Evolutionary conservation across 2,888 invertebrate species (phyloP), one percentile per base, ranked within the genome.

Genomic region (Marasmarcha lunaedactyla): DNA sequence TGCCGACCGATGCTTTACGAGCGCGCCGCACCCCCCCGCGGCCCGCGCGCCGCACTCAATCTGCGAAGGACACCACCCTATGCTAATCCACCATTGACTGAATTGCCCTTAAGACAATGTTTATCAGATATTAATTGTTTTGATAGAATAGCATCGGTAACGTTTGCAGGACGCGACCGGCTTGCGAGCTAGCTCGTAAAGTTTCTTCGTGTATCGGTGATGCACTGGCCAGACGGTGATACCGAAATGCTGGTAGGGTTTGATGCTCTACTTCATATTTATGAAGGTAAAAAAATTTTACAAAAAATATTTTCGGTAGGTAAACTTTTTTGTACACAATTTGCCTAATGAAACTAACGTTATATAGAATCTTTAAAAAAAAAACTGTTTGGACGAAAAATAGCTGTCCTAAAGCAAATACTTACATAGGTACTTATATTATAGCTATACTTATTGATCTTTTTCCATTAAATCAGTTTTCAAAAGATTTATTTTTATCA

Each of bases 171-270:
- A 66, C 64, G 68, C 67, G 20, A 20, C 20, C 20, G 63, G 66
- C 69, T 65, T 76, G 60, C 63, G 76, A 61, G 63, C 65, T 66
- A 70, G 71, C 66, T 77, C 81, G 78, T 81, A 81, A 79, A 83
- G 79, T 81, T 81, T 81, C 78, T 81, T 79, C 71, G 73, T 79
- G 79, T 81, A 81, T 83, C 79, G 81, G 81, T 77, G 81, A 30
- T 30, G 30, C 79, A 81, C 81, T 79, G 81, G 79, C 79, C 79
- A 77, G 74, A 77, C 79, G 70, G 69, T 76, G 77, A 73, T 76
- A 77, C 71, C 71, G 59, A 63, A 57, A 52, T 51, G 62, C 50
- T 44, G 50, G 67, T 41, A 52, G 33, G 39, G 63, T 58, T 66
- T 46, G 71, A 58, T 49, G 72, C 83, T 83, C 81, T 69, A 78